Conservation (phyloP, 2,113 vertebrate species). For the Corythornis cristatus region DNA sequence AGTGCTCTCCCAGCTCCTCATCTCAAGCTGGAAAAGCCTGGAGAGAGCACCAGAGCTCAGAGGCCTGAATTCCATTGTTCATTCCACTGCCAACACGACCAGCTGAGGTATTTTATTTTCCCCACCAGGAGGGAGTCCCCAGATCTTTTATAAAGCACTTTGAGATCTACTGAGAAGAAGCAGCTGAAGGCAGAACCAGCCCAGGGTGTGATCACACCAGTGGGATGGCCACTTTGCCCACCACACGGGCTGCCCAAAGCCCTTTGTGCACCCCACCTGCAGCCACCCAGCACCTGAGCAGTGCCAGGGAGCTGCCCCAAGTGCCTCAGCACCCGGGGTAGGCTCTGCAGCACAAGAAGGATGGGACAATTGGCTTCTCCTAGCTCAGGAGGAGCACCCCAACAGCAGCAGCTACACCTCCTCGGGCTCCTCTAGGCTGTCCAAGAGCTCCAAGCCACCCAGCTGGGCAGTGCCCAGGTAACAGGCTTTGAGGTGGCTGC, state of each 20-base stretch:
- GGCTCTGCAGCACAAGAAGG: neutral
- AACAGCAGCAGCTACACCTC: neutral
- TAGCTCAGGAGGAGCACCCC: neutral
- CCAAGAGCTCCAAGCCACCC: neutral
- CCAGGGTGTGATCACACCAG: neutral
- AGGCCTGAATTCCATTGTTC: neutral
- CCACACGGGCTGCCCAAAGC: neutral
- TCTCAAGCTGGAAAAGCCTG: neutral
- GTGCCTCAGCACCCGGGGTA: no score
- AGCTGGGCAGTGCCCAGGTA: constrained; percentile 67
- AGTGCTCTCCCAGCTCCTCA: neutral
- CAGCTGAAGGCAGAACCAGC: neutral
- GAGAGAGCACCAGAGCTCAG: neutral
- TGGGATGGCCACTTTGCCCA: neutral
- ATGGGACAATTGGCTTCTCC: neutral
- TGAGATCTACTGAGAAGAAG: constrained; percentile 29
- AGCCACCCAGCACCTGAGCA: no score
- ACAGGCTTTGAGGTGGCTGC: constrained; percentile 77
- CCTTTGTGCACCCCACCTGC: neutral
- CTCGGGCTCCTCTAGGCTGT: constrained; percentile 16
- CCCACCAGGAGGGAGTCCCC: neutral
- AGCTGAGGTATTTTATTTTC: neutral
- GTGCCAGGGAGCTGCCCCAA: no score
- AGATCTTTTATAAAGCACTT: constrained; percentile 67
- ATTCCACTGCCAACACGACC: neutral